phyloP scores from a whole-genome alignment of 2,113 vertebrate species.

The Oceanites oceanicus region DNA sequence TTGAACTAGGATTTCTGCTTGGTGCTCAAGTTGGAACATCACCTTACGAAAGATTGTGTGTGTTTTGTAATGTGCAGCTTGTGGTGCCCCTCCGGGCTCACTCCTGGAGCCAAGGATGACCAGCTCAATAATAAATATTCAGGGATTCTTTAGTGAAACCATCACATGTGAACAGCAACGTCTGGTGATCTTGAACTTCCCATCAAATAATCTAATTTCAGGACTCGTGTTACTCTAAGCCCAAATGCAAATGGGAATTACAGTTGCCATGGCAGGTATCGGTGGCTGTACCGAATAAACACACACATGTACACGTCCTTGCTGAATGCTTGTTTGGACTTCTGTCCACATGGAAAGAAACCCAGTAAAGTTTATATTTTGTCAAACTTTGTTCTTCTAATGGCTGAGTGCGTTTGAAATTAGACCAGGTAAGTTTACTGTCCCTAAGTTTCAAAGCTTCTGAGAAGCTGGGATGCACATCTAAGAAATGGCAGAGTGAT shows the following conservation, averaged over 20 bases:
- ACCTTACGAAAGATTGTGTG: neutral
- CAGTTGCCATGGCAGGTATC: neutral
- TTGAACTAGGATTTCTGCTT: neutral
- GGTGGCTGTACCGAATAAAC: neutral
- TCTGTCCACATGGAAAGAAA: neutral
- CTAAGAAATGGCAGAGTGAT: neutral
- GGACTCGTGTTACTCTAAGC: neutral
- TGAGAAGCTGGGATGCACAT: neutral
- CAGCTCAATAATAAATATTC: neutral
- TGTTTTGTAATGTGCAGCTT: neutral
- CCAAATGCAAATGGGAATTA: neutral
- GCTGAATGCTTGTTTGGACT: neutral
- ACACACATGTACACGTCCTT: rapidly evolving
- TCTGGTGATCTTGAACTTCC: neutral
- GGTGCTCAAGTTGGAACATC: neutral
- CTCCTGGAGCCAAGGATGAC: neutral
- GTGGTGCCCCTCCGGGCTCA: neutral
- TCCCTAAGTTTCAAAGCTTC: neutral
- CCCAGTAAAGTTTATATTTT: neutral
- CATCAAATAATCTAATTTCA: neutral
- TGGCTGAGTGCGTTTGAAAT: neutral
- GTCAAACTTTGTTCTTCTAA: neutral
- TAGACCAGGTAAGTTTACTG: neutral
- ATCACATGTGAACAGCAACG: neutral
- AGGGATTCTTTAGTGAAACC: neutral